These are phyloP conservation scores for Eufriesea mexicana DNA, from an alignment of 1,140 invertebrate genomes.

Conservation along the genomic window DNA sequence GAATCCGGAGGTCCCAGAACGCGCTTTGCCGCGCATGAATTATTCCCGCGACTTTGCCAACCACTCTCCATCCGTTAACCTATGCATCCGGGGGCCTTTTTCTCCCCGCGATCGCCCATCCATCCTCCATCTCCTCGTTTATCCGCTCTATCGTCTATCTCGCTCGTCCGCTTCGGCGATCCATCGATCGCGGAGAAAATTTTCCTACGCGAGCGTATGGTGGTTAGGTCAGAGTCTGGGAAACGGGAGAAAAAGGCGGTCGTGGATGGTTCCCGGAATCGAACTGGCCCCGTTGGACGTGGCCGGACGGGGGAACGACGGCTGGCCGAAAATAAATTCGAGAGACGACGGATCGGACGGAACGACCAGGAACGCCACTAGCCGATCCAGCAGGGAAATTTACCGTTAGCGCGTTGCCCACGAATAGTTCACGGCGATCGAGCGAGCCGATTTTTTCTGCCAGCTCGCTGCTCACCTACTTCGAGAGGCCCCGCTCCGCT, in stretches of 20 bases:
- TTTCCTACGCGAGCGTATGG: no score
- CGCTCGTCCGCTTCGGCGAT: background rate
- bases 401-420: conserved; percentile 62
- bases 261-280: background rate
- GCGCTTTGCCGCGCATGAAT: conserved; percentile 1
- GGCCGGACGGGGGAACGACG: background rate
- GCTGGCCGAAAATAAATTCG: conserved; percentile 41
- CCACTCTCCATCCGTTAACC: background rate
- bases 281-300: background rate
- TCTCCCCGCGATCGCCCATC: background rate
- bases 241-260: no score
- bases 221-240: no score
- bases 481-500: conserved; percentile 2
- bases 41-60: background rate
- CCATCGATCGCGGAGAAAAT: no score
- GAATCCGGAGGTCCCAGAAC: background rate
- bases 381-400: conserved; percentile 30
- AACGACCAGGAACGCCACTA: background rate
- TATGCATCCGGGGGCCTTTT: background rate
- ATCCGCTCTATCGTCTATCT: no score
- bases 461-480: conserved; percentile 54
- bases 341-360: conserved; percentile 24
- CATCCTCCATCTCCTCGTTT: no score
- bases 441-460: conserved; percentile 50
- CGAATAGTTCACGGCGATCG: conserved; percentile 65